Evolutionary conservation across 1,140 invertebrate genomes (phyloP).

Genomic region (Drosophila paulistorum): DNA sequence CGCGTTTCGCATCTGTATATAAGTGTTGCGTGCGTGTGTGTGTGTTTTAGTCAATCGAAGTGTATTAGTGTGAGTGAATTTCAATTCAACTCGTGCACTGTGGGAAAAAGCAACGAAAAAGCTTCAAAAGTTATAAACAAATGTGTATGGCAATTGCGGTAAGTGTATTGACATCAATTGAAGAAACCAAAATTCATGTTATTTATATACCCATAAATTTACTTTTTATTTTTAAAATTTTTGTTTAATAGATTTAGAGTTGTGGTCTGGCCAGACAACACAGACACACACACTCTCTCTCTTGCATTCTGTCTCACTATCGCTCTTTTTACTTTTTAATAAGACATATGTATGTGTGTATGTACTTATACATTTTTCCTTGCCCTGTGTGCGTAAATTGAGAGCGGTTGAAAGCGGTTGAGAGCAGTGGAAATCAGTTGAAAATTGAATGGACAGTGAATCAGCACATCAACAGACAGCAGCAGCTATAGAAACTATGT

Average conservation of each 20-base stretch:
- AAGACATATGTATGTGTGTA: neutral
- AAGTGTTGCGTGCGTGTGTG: constrained; percentile 6
- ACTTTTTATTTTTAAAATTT: neutral
- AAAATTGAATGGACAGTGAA: constrained; percentile 4
- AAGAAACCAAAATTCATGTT: too few relatives aligned
- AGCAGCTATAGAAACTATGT: neutral
- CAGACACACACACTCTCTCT: neutral
- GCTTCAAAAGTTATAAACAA: constrained; percentile 74
- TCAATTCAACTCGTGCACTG: constrained; percentile 51
- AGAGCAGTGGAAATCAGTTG: constrained; percentile 3
- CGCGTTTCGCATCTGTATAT: constrained; percentile 27
- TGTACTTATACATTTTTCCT: neutral
- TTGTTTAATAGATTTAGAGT: constrained; percentile 2
- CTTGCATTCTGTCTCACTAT: too few relatives aligned
- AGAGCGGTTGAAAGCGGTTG: constrained; percentile 8
- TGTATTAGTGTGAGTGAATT: constrained; percentile 58
- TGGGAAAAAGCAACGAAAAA: constrained; percentile 64
- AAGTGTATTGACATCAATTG: constrained; percentile 38
- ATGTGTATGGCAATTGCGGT: constrained; percentile 81
- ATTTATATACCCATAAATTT: neutral
- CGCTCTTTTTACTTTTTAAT: neutral
- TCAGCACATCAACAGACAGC: neutral
- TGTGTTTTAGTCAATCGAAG: constrained; percentile 29
- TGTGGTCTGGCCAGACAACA: neutral
- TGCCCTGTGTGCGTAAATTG: neutral